Evolutionary conservation across 1,140 invertebrate species (phyloP), one percentile per base, ranked within the genome.

Genomic region (Rhagoletis pomonella): DNA sequence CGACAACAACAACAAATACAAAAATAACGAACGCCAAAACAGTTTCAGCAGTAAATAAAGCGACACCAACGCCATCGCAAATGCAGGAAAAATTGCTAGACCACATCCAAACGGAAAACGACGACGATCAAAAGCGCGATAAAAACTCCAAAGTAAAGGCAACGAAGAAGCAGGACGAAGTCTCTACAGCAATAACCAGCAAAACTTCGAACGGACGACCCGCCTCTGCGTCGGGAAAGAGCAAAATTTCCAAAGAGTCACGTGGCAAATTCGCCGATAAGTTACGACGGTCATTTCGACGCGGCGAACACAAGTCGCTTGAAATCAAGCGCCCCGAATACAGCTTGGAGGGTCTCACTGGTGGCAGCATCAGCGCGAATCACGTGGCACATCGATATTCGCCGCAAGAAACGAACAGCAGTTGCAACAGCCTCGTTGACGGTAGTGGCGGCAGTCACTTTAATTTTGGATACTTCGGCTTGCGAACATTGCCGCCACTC

Each of bases 41-140:
- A 81, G 55, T 55, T 87, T 86, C 73, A 50, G 17, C 17, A 42
- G 29, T 29, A 29, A 7, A n/a, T 9, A 50, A 19, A 55, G 47
- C n/a, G 47, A 12, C 42, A 58, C 50, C 50, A 55, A 85, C 87
- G 69, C 62, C 87, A 86, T 87, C 42, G 81, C 89, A 86, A 90
- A 92, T 92, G 91, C 91, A 92, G 89, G 91, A 92, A 87, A 92
- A 92, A 92, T 89, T 91, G 39, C 84, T 92, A 65, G 91, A 92
- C 42, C 90, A 90, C 44, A 81, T 81, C 5, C 73, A 81, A 87
- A 90, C 89, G 87, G 91, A 91, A 73, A 88, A 73, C 42, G 59
- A 87, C 65, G 81, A 91, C 85, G 29, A 29, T 29, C 89, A 90
- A 73, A 92, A 92, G 90, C 89, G 88, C 90, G 91, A 92, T 55